phyloP scores from a whole-genome alignment of 1,140 invertebrate species.

The Leptinotarsa lineolata region DNA sequence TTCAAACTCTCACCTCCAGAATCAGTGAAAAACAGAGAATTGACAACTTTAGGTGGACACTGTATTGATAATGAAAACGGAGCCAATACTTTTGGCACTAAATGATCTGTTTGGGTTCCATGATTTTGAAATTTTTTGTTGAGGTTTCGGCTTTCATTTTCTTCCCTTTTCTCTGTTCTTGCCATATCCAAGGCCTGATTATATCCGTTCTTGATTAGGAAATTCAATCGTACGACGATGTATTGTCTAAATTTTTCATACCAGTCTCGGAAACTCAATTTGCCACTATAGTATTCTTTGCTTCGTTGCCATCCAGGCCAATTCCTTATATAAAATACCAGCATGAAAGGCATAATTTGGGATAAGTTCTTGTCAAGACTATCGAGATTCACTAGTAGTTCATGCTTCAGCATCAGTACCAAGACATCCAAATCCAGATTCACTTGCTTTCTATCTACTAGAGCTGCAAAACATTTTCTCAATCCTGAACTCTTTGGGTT shows the following conservation, averaged over 20 bases:
- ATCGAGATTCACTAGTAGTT: slow-evolving; percentile 35
- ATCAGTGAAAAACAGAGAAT: slow-evolving; percentile 37
- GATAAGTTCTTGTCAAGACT: slow-evolving; percentile 22
- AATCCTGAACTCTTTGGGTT: slow-evolving; percentile 27
- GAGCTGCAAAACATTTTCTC: slow-evolving; percentile 35
- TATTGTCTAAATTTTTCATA: slow-evolving; percentile 40
- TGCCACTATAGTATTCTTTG: slow-evolving; percentile 39
- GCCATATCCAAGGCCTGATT: slow-evolving; percentile 11
- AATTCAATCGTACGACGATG: slow-evolving; percentile 35
- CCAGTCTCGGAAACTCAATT: slow-evolving; percentile 37
- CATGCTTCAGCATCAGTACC: slow-evolving; percentile 34
- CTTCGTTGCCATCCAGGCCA: slow-evolving; percentile 44
- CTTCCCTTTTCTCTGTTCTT: slow-evolving; percentile 12
- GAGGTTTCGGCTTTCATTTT: neutral
- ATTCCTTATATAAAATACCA: slow-evolving; percentile 40
- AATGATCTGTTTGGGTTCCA: slow-evolving; percentile 33
- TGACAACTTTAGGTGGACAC: slow-evolving; percentile 29
- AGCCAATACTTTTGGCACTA: slow-evolving; percentile 31
- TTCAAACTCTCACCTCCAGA: slow-evolving; percentile 22
- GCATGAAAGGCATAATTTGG: slow-evolving; percentile 31
- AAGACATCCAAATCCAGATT: slow-evolving; percentile 37
- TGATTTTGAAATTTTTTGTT: slow-evolving; percentile 21
- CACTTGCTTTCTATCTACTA: slow-evolving; percentile 40
- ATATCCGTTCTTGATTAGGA: slow-evolving; percentile 25
- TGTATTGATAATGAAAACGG: slow-evolving; percentile 33